phyloP scores from a whole-genome alignment of 1,140 invertebrate species.

The Musca domestica region DNA sequence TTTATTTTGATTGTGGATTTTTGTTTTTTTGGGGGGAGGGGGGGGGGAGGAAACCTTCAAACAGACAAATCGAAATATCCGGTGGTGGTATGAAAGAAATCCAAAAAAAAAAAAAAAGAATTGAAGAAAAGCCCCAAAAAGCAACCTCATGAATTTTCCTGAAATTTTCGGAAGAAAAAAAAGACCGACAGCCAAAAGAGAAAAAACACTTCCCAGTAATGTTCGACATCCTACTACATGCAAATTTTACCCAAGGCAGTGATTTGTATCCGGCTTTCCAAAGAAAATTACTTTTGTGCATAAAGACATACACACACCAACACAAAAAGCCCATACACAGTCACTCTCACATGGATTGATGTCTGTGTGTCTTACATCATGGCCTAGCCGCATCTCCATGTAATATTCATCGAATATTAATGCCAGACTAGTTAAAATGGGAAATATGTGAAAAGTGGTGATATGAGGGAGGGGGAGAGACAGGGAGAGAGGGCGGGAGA shows the following conservation, averaged over 20 bases:
- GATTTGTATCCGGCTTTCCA: conserved; percentile 1
- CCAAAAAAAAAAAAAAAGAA: neutral
- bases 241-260: conserved; percentile 12
- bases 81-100: neutral
- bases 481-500: too few species aligned
- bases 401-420: too few species aligned
- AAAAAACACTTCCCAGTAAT: neutral
- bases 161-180: neutral
- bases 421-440: too few species aligned
- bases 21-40: too few species aligned
- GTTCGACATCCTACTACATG: neutral
- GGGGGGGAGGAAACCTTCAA: neutral
- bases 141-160: neutral
- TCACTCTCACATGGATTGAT: too few species aligned
- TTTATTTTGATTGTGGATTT: neutral
- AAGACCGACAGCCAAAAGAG: neutral
- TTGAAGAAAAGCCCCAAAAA: neutral
- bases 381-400: too few species aligned
- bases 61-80: neutral
- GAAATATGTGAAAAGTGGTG: too few species aligned
- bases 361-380: too few species aligned
- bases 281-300: too few species aligned
- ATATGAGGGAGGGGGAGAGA: too few species aligned
- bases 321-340: too few species aligned
- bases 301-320: too few species aligned